Percentiles rank a stretch among this genome's conserved stretches.
Conservation (phyloP, 2,888 invertebrate species). For the Matsumyia berberina region DNA sequence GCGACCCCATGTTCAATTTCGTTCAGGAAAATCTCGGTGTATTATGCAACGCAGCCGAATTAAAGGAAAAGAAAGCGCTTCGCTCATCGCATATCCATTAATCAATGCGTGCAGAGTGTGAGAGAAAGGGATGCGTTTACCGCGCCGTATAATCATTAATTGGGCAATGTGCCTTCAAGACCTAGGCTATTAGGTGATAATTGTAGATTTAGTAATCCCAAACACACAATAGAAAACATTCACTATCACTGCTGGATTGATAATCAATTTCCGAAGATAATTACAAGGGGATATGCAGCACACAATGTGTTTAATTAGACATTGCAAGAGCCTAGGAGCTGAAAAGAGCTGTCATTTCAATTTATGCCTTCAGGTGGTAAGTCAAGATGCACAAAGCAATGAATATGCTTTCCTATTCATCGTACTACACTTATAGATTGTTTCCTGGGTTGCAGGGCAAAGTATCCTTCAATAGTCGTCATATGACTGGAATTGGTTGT, state of each 20-base stretch:
- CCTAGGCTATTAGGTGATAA: slow-evolving; percentile 36
- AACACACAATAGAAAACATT: slow-evolving; percentile 6
- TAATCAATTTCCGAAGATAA: slow-evolving; percentile 13
- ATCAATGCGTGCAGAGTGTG: slow-evolving; percentile 1
- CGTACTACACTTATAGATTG: no score
- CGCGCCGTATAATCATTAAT: slow-evolving; percentile 19
- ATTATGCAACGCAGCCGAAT: slow-evolving; percentile 26
- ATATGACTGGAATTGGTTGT: no score
- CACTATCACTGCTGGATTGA: slow-evolving; percentile 17
- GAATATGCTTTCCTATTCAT: no score
- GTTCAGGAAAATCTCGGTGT: background rate
- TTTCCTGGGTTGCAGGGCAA: no score
- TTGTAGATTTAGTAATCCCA: slow-evolving; percentile 11
- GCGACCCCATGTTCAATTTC: slow-evolving; percentile 5
- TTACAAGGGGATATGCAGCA: slow-evolving; percentile 5
- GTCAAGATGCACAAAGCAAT: no score
- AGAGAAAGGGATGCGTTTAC: background rate
- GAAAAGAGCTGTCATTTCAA: background rate
- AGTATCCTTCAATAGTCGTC: no score
- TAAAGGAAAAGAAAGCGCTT: background rate
- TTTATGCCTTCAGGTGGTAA: background rate
- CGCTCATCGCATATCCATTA: slow-evolving; percentile 21
- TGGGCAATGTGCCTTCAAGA: slow-evolving; percentile 14
- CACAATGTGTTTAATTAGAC: background rate
- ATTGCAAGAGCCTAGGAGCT: background rate